Base-by-base conservation (phyloP, 2,113 vertebrate species). In the Theristicus caerulescens region DNA sequence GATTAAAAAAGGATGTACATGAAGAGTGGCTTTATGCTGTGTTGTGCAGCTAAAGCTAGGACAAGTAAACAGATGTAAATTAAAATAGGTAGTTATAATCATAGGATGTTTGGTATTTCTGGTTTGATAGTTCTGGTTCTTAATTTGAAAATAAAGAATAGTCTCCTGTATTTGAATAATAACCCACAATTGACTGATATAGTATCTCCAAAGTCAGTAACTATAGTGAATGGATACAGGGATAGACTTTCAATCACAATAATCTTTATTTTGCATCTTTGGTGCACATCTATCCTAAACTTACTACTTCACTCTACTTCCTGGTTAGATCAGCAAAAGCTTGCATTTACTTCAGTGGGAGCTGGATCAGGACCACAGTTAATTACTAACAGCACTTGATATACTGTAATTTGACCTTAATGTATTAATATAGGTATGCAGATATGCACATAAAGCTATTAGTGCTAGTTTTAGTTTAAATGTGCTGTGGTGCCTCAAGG, bases 391-490 rank as follows among this genome's bases (percentile, higher is more conserved):
- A 78, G 13, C 9, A 57, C 44, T 61, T 57, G 14, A 49, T 64
- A 52, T 40, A 44, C 9, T 82, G 6, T 34, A 64, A 78, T 79
- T 71, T 91, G 57, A 44, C 65, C 25, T 31, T 57, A 93, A 77
- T 70, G 2, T 62, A 55, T 77, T 80, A 78, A 67, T 78, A 80
- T 19, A 90, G 47, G 81, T 81, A 59, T n/a, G 20, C 34, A 95
- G 79, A 88, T 61, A 92, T 47, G 62, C 69, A 86, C 31, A 40
- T 66, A 90, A 93, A 71, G 27, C 25, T 74, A 32, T 82, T 81
- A 93, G 59, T 44, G 26, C 11, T 71, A 67, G 51, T 89, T 96
- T 65, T 86, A 67, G 31, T 76, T 94, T 91, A 86, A 96, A 76
- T 49, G 38, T 79, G 31, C 27, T 81, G 16, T 44, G 10, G 20